phyloP scores from a whole-genome alignment of 2,888 invertebrate species.

The Plemyria rubiginata region DNA sequence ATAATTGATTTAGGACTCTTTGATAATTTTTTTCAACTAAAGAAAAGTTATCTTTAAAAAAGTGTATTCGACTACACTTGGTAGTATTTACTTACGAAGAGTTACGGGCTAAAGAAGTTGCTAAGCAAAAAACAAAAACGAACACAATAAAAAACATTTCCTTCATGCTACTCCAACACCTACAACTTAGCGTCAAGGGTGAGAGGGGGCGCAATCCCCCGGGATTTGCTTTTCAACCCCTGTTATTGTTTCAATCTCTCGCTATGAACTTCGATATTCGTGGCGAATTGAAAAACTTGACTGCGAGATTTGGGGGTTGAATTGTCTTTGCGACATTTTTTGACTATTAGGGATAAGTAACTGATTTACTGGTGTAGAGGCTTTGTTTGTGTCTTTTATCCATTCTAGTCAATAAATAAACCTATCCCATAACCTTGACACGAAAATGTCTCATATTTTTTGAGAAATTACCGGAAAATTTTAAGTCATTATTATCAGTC shows the following conservation, averaged over 20 bases:
- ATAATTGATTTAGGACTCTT: no score
- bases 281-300: conserved; percentile 46
- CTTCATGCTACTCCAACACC: conserved; percentile 28
- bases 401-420: no score
- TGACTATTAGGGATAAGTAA: conserved; percentile 1
- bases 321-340: conserved; percentile 32
- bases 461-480: no score
- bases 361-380: conserved; percentile 16
- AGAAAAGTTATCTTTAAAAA: no score
- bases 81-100: no score
- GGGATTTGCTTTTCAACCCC: conserved; percentile 67
- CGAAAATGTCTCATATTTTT: no score
- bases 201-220: conserved; percentile 53
- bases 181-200: conserved; percentile 41
- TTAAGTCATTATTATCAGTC: no score
- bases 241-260: conserved; percentile 81
- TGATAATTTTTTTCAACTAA: no score
- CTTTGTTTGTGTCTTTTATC: not conserved
- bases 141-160: conserved; percentile 20
- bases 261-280: conserved; percentile 52
- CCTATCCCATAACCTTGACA: no score
- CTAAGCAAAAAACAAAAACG: not conserved
- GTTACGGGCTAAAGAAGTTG: no score
- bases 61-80: no score
- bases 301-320: conserved; percentile 34